Evolutionary conservation across 2,888 invertebrate species (phyloP), one percentile per base, ranked within the genome.

Genomic region (Mimas tiliae): DNA sequence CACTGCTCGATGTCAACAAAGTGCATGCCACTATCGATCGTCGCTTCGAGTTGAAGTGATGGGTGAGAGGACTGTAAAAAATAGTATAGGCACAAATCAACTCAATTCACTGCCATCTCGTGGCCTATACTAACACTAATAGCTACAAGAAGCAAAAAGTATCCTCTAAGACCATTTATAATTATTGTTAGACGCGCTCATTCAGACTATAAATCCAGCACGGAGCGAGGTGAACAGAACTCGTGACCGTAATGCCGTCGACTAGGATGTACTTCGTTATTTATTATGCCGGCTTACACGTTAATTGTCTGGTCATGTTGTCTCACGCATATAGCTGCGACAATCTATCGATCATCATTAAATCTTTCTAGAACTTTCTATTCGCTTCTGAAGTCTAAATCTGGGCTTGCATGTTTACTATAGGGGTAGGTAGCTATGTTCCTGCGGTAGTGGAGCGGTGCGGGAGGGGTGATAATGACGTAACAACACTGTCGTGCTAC

Each of bases 231-330:
- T 86, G 84, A 88, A 85, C 86, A 82, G 83, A 81, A 80, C 79
- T 89, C 91, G 91, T 91, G 91, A 90, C 88, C 82, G 67, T 83
- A 88, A 85, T 84, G 85, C 82, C 86, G 85, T 81, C 75, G 74
- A 70, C 68, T 76, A 67, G 75, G 74, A 79, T 75, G 77, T 74
- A 72, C 74, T 68, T 64, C 70, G 78, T 85, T 82, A 87, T 87
- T 89, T 89, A 89, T 87, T 77, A 78, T 77, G 50, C 70, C 76
- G 77, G 74, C 74, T 73, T 75, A 77, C 74, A 67, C 71, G 73
- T 74, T 82, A 82, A 82, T 83, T 82, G 80, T 79, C 69, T 69
- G 72, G 75, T 78, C 81, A 82, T 82, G 74, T 74, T 75, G 75
- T 63, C 77, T 74, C 75, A 75, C 75, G 73, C 74, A 53, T 63